These are phyloP conservation scores for Paedocypris sp. DNA, from an alignment of 2,113 vertebrate species.

Conservation along the genomic window DNA sequence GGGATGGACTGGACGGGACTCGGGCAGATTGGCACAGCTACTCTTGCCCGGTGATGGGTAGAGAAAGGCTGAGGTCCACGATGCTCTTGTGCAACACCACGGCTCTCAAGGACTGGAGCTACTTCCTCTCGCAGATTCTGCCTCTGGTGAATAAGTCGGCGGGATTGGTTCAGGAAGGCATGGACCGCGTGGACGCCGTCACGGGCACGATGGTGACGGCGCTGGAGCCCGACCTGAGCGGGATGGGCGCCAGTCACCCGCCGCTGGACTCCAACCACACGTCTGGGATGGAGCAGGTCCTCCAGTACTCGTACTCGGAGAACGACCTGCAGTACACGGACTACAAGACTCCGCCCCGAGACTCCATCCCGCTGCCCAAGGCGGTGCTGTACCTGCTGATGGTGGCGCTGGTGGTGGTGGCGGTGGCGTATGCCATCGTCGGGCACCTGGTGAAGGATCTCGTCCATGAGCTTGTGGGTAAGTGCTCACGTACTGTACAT, in stretches of 20 bases:
- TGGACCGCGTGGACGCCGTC: constrained; percentile 60
- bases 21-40: background rate
- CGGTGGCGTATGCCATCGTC: constrained; percentile 75
- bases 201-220: constrained; percentile 69
- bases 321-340: constrained; percentile 71
- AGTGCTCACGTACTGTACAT: constrained; percentile 38
- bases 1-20: background rate
- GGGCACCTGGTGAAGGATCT: constrained; percentile 83
- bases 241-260: constrained; percentile 62
- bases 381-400: constrained; percentile 84
- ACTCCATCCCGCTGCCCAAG: constrained; percentile 72
- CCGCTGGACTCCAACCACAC: constrained; percentile 71
- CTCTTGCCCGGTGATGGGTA: constrained; percentile 8
- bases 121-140: constrained; percentile 73
- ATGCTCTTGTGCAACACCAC: constrained; percentile 79
- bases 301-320: constrained; percentile 72
- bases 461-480: constrained; percentile 75
- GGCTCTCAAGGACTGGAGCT: constrained; percentile 77
- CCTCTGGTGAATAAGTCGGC: constrained; percentile 74
- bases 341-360: constrained; percentile 64
- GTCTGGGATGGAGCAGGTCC: constrained; percentile 67
- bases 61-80: constrained; percentile 1
- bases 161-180: constrained; percentile 58
- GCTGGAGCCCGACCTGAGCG: constrained; percentile 64
- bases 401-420: constrained; percentile 79